Evolutionary conservation across 2,797 vertebrate species (phyloP), one percentile per base, ranked within the genome.

Genomic region (Anisognathus igniventris): DNA sequence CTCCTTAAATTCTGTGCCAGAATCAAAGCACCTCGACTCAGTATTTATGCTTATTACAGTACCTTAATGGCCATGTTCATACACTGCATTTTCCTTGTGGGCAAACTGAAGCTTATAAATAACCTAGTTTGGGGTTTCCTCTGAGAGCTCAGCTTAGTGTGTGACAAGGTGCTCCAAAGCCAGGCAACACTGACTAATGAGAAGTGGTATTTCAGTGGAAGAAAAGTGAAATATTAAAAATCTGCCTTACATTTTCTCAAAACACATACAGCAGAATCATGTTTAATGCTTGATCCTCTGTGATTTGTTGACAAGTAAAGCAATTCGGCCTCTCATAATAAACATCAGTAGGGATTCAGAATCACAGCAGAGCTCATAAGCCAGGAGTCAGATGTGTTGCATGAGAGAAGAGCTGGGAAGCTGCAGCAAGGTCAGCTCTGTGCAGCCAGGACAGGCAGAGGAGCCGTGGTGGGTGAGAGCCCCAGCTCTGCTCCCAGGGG

Each of bases 401-500:
- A 25, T 5, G 17, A 21, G 65, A 45, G 20, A 5, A 27, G 37
- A 51, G 14, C 53, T 22, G 42, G 13, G 10, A 42, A 21, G 57
- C 65, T 56, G 74, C 70, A 15, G 39, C 75, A 7, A 51, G 45
- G 42, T 42, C 47, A 74, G 31, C 31, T 42, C 50, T 24, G 6
- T 3, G 8, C 50, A 64, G 79, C 2, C 47, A n/a, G 66, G 28
- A 6, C 45, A 39, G 57, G 5, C 30, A 1, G 12, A 24, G 67
- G 30, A 83, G 50, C 51, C 35, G 4, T 1, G 67, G 8, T 2
- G 35, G 48, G 19, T 21, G n/a, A 39, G 0, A 0, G 54, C 25
- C 27, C 50, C 64, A 68, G 31, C 22, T 9, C 51, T 1, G 50
- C 62, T 28, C 14, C 4, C 65, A 2, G 0, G 0, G 21, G 16